These are phyloP conservation scores for Leuctra nigra DNA, from an alignment of 2,888 invertebrate species.

Conservation along the genomic window DNA sequence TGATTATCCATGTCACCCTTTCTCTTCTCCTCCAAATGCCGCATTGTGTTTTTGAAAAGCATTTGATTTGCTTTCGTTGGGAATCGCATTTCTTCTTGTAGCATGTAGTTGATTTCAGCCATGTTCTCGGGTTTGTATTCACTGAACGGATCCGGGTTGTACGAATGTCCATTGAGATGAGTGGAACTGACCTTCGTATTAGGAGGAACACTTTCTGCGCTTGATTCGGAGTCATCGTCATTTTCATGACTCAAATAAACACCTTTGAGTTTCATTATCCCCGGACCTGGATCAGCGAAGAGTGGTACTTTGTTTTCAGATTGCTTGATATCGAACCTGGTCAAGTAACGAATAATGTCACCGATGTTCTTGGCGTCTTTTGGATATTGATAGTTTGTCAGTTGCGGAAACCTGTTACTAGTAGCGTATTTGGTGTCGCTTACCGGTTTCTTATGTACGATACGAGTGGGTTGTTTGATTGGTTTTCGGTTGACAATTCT, in stretches of 20 bases:
- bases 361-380: slow-evolving; percentile 39
- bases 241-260: slow-evolving; percentile 39
- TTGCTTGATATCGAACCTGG: slow-evolving; percentile 31
- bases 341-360: slow-evolving; percentile 40
- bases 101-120: slow-evolving; percentile 46
- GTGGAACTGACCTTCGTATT: slow-evolving; percentile 27
- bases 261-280: slow-evolving; percentile 40
- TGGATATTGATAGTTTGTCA: slow-evolving; percentile 38
- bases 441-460: too few relatives aligned
- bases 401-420: slow-evolving; percentile 36
- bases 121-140: slow-evolving; percentile 66
- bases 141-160: slow-evolving; percentile 56
- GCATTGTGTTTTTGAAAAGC: slow-evolving; percentile 6
- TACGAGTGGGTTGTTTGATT: neutral
- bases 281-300: slow-evolving; percentile 7
- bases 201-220: neutral
- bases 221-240: slow-evolving; percentile 27
- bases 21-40: neutral
- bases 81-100: neutral
- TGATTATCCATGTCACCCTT: neutral
- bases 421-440: neutral
- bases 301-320: neutral
- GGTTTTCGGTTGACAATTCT: slow-evolving; percentile 5
- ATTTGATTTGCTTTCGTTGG: neutral
- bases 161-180: slow-evolving; percentile 31